phyloP scores from a whole-genome alignment of 35 echinoderm and acorn worm genomes.

The Eucidaris tribuloides region DNA sequence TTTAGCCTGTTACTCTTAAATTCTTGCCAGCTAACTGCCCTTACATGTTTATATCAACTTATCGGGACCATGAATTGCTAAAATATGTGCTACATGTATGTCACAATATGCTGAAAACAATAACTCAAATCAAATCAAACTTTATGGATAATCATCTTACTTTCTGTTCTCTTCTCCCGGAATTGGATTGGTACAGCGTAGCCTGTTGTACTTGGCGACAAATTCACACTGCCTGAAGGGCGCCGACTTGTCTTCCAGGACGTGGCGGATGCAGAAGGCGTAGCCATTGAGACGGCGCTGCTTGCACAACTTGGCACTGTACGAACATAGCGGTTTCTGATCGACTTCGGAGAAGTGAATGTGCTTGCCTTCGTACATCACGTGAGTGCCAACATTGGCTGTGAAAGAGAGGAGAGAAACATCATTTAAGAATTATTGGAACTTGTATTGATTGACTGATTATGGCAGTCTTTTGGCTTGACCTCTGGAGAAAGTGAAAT shows the following conservation, averaged over 20 bases:
- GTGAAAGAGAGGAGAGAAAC: not conserved
- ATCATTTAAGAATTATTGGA: too few species aligned
- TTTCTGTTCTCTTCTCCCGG: conserved; percentile 74
- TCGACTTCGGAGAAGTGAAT: conserved; percentile 98
- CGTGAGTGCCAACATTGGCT: conserved; percentile 81
- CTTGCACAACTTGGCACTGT: conserved; percentile 94
- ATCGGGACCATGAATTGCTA: too few species aligned
- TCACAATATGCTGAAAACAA: too few species aligned
- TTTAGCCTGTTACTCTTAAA: too few species aligned
- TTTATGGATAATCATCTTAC: too few species aligned
- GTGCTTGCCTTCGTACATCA: conserved; percentile 99
- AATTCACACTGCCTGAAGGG: conserved; percentile 97
- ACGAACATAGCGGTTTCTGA: conserved; percentile 96
- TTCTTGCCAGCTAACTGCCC: too few species aligned
- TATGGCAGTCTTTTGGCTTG: too few species aligned
- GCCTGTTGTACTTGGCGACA: conserved; percentile 94
- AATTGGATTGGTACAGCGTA: conserved; percentile 94
- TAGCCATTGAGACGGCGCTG: conserved; percentile 91
- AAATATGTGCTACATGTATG: too few species aligned
- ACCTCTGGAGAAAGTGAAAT: too few species aligned
- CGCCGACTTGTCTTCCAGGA: conserved; percentile 93
- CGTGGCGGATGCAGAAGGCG: conserved; percentile 97
- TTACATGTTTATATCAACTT: too few species aligned
- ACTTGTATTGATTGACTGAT: too few species aligned
- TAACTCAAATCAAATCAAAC: too few species aligned